These are phyloP conservation scores for Mimachlamys varia DNA, from an alignment of 2,888 invertebrate genomes.

Conservation along the genomic window DNA sequence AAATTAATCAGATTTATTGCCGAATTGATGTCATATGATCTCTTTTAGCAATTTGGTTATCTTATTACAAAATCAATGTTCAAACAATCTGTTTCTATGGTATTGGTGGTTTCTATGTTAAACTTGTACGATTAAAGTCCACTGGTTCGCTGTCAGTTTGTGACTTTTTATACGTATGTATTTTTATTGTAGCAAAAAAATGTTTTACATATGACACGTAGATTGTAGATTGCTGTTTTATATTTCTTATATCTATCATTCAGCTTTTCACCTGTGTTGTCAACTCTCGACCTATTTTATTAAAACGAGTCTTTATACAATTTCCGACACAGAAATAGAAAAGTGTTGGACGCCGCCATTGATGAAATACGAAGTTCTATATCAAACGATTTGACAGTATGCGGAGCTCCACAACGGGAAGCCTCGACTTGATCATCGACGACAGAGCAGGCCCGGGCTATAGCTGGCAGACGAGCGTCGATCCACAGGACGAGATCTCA, in stretches of 20 bases:
- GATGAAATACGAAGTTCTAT: background rate
- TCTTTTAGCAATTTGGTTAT: too few species aligned
- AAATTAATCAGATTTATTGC: too few species aligned
- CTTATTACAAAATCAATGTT: too few species aligned
- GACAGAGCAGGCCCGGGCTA: background rate
- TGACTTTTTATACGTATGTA: too few species aligned
- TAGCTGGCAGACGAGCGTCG: background rate
- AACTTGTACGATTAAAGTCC: too few species aligned
- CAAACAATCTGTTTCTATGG: too few species aligned
- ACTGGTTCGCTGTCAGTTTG: too few species aligned
- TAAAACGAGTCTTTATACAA: background rate
- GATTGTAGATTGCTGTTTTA: too few species aligned
- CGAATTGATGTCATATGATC: too few species aligned
- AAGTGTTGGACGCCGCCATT: background rate
- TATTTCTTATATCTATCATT: background rate
- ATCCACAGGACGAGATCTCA: conserved; percentile 28
- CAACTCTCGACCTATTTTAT: background rate
- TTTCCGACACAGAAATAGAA: background rate
- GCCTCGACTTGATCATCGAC: background rate
- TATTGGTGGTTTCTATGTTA: too few species aligned
- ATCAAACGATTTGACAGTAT: background rate
- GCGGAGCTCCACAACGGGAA: background rate
- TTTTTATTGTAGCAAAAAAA: too few species aligned
- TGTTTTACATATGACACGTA: too few species aligned
- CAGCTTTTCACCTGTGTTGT: background rate